Conservation (phyloP, 2,113 vertebrate genomes). For the Anhinga anhinga region DNA sequence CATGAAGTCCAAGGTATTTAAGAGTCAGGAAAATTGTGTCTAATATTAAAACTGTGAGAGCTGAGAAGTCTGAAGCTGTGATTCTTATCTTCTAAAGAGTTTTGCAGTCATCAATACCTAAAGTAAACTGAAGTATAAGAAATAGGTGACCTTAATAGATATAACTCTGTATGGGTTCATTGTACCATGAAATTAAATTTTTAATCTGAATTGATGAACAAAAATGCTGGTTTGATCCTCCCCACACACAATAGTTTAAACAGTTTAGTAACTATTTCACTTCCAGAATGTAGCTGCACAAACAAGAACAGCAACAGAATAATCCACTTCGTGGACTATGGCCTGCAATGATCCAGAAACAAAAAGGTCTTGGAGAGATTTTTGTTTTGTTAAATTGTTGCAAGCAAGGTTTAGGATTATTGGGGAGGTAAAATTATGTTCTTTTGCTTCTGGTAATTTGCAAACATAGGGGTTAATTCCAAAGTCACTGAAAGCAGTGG, state of each 20-base stretch:
- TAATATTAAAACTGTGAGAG: constrained; percentile 22
- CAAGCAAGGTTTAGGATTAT: neutral
- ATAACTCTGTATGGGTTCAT: constrained; percentile 72
- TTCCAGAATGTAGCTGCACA: constrained; percentile 27
- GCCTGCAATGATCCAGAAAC: neutral
- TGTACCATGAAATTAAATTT: constrained; percentile 83
- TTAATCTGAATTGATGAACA: constrained; percentile 82
- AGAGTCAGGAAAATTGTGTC: neutral
- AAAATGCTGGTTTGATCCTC: constrained; percentile 69
- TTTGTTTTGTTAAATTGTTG: neutral
- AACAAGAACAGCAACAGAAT: neutral
- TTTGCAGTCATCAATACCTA: constrained; percentile 64
- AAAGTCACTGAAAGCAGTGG: neutral
- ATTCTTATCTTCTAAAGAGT: constrained; percentile 71
- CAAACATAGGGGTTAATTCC: neutral
- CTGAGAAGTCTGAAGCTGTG: constrained; percentile 42
- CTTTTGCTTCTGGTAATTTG: neutral
- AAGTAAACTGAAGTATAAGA: constrained; percentile 49
- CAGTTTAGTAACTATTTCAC: constrained; percentile 67
- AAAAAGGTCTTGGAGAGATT: neutral
- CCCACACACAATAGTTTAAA: constrained; percentile 45
- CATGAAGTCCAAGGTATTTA: neutral
- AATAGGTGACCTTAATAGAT: constrained; percentile 79
- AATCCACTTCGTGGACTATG: neutral
- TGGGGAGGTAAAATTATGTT: neutral